Base-by-base conservation (phyloP, 1,140 invertebrate species). In the Lysiphlebus fabarum region DNA sequence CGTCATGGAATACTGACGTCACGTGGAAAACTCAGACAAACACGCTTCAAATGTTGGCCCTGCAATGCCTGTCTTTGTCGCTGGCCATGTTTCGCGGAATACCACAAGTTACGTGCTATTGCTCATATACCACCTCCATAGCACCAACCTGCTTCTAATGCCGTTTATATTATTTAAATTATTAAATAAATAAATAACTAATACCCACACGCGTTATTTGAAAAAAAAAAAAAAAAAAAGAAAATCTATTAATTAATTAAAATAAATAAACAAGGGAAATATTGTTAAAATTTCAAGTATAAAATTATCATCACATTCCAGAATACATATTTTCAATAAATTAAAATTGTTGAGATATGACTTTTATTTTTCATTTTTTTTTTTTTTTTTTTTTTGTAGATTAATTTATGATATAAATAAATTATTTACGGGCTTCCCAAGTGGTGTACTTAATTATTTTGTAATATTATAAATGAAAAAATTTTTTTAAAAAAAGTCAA, bases 11-110 rank as follows among this genome's bases (percentile, higher is more conserved):
- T 79, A 65, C 70, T 78, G 59, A 80, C 78, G 64, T 79, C 77
- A 70, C 75, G 75, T 67, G 78, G 78, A 69, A 78, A 79, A 59
- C 75, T 79, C 68, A 74, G 73, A 62, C 78, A 80, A 75, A 80
- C 78, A 67, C 77, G 78, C 71, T 80, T 80, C 77, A 80, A 79
- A 73, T 80, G 78, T 66, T 78, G 76, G 77, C 68, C 75, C 73
- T 81, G 78, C 71, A 78, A 81, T 76, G 76, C 75, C 71, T 80
- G 77, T 70, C 71, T 81, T 63, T 81, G 77, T 64, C 76, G 77
- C 57, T 78, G 75, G 75, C 77, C 77, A 60, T 81, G 78, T 71
- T 81, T 81, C 69, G 71, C 74, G 61, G 77, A 81, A 67, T 81
- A 73, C 70, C 78, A 81, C 67, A 71, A 78, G 72, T 70, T 75